Conservation (phyloP, 2,113 vertebrate species). For the Pungitius pungitius region DNA sequence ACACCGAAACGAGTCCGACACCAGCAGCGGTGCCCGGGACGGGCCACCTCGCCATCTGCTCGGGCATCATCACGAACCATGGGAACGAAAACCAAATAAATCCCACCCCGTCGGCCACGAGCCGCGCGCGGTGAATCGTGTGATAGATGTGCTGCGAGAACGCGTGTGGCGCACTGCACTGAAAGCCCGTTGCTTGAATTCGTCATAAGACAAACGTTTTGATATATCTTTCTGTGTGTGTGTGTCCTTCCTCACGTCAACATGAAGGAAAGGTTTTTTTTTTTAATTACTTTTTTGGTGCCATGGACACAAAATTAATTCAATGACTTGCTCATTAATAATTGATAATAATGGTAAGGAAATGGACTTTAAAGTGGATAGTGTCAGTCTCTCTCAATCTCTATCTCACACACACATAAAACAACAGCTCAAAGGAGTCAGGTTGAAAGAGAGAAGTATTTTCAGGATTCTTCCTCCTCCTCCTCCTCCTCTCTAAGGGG, state of each 20-base stretch:
- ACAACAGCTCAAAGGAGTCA: slow-evolving; percentile 9
- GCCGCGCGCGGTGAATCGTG: slow-evolving; percentile 21
- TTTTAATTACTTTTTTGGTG: no score
- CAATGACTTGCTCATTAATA: slow-evolving; percentile 40
- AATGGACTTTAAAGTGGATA: slow-evolving; percentile 47
- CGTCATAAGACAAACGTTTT: slow-evolving; percentile 9
- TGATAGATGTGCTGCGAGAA: background rate
- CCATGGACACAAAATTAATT: slow-evolving; percentile 9
- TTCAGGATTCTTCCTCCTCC: slow-evolving; percentile 33
- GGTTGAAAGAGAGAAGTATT: slow-evolving; percentile 26
- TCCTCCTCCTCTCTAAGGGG: slow-evolving; percentile 34
- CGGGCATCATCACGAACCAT: slow-evolving; percentile 47
- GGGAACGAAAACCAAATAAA: slow-evolving; percentile 39
- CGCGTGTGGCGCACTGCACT: background rate
- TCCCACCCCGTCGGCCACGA: slow-evolving; percentile 57
- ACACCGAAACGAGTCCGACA: slow-evolving; percentile 67
- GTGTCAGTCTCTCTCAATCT: background rate
- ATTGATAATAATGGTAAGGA: slow-evolving; percentile 41
- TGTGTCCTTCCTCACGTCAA: slow-evolving; percentile 5
- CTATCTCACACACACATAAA: background rate
- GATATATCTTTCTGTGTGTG: background rate
- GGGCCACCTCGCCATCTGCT: slow-evolving; percentile 77
- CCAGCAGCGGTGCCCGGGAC: slow-evolving; percentile 56
- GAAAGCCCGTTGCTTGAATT: slow-evolving; percentile 25
- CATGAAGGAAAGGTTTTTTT: no score